A percentile compares a stretch with the other conserved stretches of the same genome.
These are phyloP conservation scores for Etheostoma perlongum DNA, from an alignment of 2,797 vertebrate species.

Conservation along the genomic window DNA sequence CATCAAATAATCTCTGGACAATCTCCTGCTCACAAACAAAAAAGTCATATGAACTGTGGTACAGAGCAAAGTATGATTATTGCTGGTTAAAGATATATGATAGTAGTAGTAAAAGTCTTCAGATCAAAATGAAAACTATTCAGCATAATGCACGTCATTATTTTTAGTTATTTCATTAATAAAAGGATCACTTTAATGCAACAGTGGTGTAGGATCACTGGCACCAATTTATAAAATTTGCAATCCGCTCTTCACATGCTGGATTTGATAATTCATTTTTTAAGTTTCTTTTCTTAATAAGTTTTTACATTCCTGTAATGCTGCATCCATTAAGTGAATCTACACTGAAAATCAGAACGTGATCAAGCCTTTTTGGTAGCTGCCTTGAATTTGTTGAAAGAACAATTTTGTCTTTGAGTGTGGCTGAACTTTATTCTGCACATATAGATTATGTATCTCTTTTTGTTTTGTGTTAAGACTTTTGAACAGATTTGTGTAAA, in stretches of 20 bases:
- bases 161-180: too few species aligned
- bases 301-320: neutral
- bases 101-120: too few species aligned
- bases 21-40: constrained; percentile 69
- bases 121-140: neutral
- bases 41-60: neutral
- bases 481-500: neutral
- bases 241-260: neutral
- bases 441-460: neutral
- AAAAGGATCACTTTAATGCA: too few species aligned
- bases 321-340: neutral
- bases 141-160: neutral
- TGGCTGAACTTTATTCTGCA: neutral
- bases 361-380: neutral
- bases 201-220: neutral
- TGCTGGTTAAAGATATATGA: neutral
- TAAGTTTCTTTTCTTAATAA: neutral
- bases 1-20: constrained; percentile 83
- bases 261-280: neutral
- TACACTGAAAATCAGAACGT: neutral
- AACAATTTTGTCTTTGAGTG: too few species aligned
- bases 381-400: neutral
- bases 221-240: neutral
- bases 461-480: neutral
- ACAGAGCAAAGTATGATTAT: neutral